Evolutionary conservation across 2,888 invertebrate species (phyloP).

Genomic region (Oxytorus armatus): DNA sequence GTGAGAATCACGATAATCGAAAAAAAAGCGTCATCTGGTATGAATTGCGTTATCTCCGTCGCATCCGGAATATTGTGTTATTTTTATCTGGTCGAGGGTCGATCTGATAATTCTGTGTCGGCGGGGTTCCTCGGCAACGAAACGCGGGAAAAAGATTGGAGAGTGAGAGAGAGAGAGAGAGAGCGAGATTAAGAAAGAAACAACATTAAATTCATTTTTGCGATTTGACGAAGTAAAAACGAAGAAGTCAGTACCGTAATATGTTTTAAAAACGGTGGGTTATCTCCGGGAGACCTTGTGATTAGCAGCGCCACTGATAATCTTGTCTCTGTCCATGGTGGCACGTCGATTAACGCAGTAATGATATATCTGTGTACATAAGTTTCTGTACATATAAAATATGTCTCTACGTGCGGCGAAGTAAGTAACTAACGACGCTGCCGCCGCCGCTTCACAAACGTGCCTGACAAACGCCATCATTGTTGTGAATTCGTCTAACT

Average conservation of each 20-base stretch:
- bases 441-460: constrained; percentile 52
- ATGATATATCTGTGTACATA: neutral
- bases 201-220: constrained; percentile 2
- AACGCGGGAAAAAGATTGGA: constrained; percentile 63
- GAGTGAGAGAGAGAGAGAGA: constrained; percentile 1
- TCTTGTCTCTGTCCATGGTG: constrained; percentile 70
- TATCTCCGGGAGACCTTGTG: constrained; percentile 79
- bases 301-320: constrained; percentile 76
- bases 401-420: constrained; percentile 39
- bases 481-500: constrained; percentile 17
- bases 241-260: constrained; percentile 44
- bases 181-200: neutral
- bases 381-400: constrained; percentile 8
- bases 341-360: constrained; percentile 50
- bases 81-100: constrained; percentile 35
- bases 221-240: constrained; percentile 45
- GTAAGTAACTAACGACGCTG: constrained; percentile 54
- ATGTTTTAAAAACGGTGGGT: constrained; percentile 71
- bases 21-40: neutral
- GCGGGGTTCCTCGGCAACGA: neutral
- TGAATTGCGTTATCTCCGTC: constrained; percentile 25
- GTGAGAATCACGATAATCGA: constrained; percentile 16
- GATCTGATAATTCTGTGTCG: neutral
- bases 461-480: constrained; percentile 40
- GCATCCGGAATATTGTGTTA: neutral